phyloP scores from a whole-genome alignment of 2,888 invertebrate genomes.

The Pheosia gnoma region DNA sequence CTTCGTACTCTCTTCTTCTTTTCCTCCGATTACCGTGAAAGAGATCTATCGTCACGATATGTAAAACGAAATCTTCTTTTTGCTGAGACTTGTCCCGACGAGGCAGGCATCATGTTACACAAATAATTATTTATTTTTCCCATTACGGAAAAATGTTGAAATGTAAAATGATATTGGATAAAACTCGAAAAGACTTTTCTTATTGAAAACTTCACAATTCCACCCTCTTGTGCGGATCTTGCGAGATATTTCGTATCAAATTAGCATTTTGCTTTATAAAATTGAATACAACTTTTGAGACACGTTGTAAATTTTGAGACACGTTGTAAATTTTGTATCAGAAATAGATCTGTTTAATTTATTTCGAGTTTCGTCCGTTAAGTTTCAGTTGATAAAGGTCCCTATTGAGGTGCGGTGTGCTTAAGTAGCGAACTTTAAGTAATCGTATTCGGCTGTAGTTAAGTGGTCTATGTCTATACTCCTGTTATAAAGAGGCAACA shows the following conservation, averaged over 20 bases:
- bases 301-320: background rate
- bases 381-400: too few species aligned
- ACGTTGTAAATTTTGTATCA: background rate
- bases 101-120: background rate
- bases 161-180: slow-evolving; percentile 13
- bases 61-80: too few species aligned
- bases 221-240: slow-evolving; percentile 12
- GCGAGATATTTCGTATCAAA: slow-evolving; percentile 23
- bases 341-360: too few species aligned
- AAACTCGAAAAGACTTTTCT: slow-evolving; percentile 28
- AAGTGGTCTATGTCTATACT: too few species aligned
- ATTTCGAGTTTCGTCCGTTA: too few species aligned
- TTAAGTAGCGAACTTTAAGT: too few species aligned
- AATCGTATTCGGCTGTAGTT: too few species aligned
- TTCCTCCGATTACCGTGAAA: too few species aligned
- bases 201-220: slow-evolving; percentile 29
- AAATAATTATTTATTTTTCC: slow-evolving; percentile 4
- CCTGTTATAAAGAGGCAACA: too few species aligned
- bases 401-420: too few species aligned
- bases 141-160: slow-evolving; percentile 15
- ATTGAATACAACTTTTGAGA: background rate
- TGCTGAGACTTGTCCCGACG: background rate
- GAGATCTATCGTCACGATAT: too few species aligned
- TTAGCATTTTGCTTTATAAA: slow-evolving; percentile 24
- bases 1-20: too few species aligned